Conservation (phyloP, 2,888 invertebrate species). For the Pristionchus arcanus region DNA sequence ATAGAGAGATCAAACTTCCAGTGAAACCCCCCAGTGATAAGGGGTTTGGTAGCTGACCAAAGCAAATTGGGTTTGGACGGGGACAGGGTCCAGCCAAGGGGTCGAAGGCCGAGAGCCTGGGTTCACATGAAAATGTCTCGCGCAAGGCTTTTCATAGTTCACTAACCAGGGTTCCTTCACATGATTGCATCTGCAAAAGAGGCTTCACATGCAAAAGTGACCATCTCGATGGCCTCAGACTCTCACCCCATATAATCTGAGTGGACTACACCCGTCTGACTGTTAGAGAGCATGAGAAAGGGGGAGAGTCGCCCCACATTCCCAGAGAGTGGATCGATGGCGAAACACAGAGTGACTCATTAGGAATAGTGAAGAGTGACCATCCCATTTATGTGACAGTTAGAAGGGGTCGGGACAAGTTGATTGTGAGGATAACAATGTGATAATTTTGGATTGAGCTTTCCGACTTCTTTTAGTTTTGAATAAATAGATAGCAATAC, state of each 20-base stretch:
- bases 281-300: not conserved
- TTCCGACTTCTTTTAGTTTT: not conserved
- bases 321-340: not conserved
- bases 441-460: not conserved
- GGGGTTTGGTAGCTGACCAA: not conserved
- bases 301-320: not conserved
- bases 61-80: not conserved
- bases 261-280: not conserved
- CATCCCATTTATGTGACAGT: not conserved
- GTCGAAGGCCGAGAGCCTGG: not conserved
- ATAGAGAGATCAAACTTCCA: slow-evolving; percentile 24
- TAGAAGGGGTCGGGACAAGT: not conserved
- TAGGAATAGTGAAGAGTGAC: not conserved
- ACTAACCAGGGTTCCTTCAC: not conserved
- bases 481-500: not conserved
- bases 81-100: not conserved
- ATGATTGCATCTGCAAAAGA: not conserved
- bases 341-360: not conserved
- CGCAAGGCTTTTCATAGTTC: not conserved
- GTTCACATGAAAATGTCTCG: not conserved
- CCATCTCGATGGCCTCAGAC: not conserved
- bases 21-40: not conserved
- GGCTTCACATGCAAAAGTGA: not conserved
- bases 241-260: not conserved
- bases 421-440: not conserved